Conservation (phyloP, 2,113 vertebrate genomes). For the Cryptomyrus ogoouensis region DNA sequence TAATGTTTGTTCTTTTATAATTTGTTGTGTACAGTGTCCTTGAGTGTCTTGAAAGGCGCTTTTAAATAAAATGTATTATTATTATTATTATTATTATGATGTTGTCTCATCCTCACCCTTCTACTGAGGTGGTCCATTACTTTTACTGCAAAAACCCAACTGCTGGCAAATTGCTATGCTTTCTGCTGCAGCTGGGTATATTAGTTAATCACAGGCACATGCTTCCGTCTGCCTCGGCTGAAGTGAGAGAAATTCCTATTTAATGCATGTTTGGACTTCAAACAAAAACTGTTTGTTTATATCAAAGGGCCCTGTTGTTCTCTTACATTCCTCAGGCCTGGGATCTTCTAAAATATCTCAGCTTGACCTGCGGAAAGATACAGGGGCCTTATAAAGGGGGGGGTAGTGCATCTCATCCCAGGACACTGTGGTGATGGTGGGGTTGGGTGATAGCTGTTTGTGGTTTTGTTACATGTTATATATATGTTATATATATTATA, state of each 20-base stretch:
- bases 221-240: background rate
- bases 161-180: background rate
- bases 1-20: too few species aligned
- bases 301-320: conserved; percentile 18
- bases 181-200: background rate
- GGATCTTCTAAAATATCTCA: conserved; percentile 17
- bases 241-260: conserved; percentile 13
- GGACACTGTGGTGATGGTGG: background rate
- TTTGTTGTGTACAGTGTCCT: too few species aligned
- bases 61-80: too few species aligned
- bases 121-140: background rate
- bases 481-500: too few species aligned
- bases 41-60: too few species aligned
- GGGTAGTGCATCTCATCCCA: background rate
- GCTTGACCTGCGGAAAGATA: background rate
- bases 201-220: background rate
- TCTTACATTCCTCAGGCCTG: background rate
- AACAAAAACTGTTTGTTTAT: conserved; percentile 34
- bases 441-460: background rate
- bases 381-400: background rate
- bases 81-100: too few species aligned
- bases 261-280: conserved; percentile 8
- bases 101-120: background rate
- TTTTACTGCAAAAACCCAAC: background rate
- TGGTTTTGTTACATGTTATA: background rate